These are phyloP conservation scores for Rhea americana DNA, from an alignment of 2,113 vertebrate species.

Conservation along the genomic window DNA sequence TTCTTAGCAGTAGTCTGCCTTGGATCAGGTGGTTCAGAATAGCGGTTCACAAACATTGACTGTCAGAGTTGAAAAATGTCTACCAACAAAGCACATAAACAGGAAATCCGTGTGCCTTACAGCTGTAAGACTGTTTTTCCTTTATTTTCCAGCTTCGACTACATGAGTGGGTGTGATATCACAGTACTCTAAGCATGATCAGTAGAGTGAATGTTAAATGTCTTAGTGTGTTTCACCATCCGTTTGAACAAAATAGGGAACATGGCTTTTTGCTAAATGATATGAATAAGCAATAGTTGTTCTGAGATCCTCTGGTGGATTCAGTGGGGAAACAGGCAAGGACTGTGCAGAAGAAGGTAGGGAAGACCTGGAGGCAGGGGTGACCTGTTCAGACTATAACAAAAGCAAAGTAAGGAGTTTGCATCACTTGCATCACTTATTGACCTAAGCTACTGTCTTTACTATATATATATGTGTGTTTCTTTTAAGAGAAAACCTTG, in stretches of 20 bases:
- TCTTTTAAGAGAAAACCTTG: neutral
- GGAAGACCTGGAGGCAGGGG: neutral
- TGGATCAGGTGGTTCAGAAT: neutral
- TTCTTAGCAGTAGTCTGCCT: neutral
- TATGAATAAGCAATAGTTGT: neutral
- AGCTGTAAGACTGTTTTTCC: neutral
- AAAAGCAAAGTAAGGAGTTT: neutral
- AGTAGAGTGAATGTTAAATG: neutral
- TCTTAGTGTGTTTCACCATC: neutral
- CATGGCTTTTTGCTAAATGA: neutral
- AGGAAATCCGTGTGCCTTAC: neutral
- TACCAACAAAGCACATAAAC: neutral
- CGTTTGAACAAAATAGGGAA: neutral
- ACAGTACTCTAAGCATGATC: neutral
- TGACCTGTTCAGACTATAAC: neutral
- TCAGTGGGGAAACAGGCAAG: neutral
- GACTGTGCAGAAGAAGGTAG: neutral
- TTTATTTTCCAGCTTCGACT: conserved; percentile 5
- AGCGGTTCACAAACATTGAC: neutral
- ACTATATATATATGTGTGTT: neutral
- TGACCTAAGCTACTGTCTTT: neutral
- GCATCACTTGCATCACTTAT: neutral
- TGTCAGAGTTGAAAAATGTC: neutral
- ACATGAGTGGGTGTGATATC: neutral
- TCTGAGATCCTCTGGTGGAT: neutral